Conservation (phyloP, 2,888 invertebrate genomes). For the Nudaria mundana region DNA sequence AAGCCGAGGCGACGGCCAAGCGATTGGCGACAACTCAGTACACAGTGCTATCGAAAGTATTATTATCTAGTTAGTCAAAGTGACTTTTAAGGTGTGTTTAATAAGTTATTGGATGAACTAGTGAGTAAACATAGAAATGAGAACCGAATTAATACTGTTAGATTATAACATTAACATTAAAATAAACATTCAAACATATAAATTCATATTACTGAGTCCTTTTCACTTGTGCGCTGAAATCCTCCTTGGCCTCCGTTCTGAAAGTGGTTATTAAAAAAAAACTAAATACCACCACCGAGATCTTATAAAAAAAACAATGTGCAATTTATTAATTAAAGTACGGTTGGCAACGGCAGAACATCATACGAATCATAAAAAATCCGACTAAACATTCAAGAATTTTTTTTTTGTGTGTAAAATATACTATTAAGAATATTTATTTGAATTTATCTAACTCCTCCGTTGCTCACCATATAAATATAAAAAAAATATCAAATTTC, state of each 20-base stretch:
- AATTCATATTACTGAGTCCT: conserved; percentile 65
- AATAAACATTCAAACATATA: conserved; percentile 41
- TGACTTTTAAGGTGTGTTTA: background rate
- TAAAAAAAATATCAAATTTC: too few species aligned
- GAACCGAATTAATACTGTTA: conserved; percentile 15
- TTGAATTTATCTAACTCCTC: too few species aligned
- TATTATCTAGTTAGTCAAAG: too few species aligned
- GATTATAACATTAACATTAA: conserved; percentile 2
- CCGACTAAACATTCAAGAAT: too few species aligned
- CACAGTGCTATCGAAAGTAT: too few species aligned
- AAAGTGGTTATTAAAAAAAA: conserved; percentile 37
- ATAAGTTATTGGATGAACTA: background rate
- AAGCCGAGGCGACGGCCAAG: too few species aligned
- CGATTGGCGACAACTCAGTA: too few species aligned
- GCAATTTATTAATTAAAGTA: background rate
- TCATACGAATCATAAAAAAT: too few species aligned
- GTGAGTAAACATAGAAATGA: background rate
- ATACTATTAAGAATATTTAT: too few species aligned
- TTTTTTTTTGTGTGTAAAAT: too few species aligned
- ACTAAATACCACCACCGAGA: conserved; percentile 36
- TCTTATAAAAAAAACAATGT: background rate
- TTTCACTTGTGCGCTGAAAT: conserved; percentile 76
- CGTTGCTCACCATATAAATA: too few species aligned
- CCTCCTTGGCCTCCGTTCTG: conserved; percentile 73
- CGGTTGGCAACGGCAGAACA: background rate